Conservation (phyloP, 2,113 vertebrate species). For the Candoia aspera region DNA sequence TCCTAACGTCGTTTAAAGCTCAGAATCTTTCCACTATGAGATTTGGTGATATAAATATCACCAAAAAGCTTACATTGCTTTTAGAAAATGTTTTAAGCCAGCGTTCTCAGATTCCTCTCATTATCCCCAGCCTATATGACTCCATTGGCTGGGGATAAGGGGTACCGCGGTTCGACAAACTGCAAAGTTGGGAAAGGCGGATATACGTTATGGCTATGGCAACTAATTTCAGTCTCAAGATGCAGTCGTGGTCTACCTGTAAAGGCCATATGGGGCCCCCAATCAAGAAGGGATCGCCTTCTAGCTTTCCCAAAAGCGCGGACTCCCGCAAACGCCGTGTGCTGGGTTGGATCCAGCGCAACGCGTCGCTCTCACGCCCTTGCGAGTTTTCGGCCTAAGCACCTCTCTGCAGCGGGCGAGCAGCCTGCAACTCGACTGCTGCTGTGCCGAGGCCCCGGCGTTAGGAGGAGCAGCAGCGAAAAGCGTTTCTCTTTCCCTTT, state of each 20-base stretch:
- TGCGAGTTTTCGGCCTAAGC: background rate
- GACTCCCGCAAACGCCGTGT: too few relatives aligned
- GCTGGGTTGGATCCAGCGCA: too few relatives aligned
- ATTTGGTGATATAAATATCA: too few relatives aligned
- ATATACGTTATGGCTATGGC: background rate
- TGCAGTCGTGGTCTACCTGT: background rate
- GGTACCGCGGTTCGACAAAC: background rate
- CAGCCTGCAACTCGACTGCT: constrained; percentile 12
- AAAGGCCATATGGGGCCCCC: background rate
- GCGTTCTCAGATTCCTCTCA: background rate
- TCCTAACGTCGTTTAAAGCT: background rate
- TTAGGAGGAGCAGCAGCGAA: constrained; percentile 34
- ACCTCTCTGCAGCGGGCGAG: background rate
- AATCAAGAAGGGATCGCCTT: background rate
- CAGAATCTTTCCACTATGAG: background rate
- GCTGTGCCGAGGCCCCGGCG: constrained; percentile 18
- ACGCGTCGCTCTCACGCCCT: background rate
- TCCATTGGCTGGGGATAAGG: background rate
- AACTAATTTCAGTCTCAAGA: too few relatives aligned
- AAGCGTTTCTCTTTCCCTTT: background rate
- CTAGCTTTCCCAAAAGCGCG: background rate
- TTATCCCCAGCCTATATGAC: background rate
- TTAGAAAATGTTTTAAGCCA: background rate
- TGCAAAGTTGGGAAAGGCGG: background rate
- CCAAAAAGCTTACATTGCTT: background rate